Evolutionary conservation across 2,797 vertebrate species (phyloP), one percentile per base, ranked within the genome.

Genomic region (Fistularia commersonii): DNA sequence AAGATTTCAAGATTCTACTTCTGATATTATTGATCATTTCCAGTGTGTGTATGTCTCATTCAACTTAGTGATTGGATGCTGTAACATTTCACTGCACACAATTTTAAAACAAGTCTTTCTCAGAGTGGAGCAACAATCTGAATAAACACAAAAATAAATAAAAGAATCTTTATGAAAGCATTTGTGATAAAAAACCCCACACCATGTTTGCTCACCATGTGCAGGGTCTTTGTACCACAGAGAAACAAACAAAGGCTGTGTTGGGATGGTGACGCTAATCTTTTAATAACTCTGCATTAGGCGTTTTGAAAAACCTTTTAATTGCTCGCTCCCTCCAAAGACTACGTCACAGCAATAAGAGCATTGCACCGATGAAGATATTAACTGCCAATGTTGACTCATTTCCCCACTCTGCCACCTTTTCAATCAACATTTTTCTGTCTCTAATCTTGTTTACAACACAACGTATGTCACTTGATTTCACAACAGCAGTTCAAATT

Each of bases 221-320:
- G 47, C 83, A 74, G 49, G 56, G 54, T 64, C 66, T 87, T 89
- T 88, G 81, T 87, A 84, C 55, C 57, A 58, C 44, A 70, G 15
- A 48, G 64, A 68, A 82, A 81, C 81, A 84, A 86, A 86, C 82
- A 82, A 82, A 82, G 78, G 57, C 65, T 47, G 69, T 15, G 76
- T 81, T 88, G 64, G 80, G 69, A 81, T 82, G 66, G 81, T 85
- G 69, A 83, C 81, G 77, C 79, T 90, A 89, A 89, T 89, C 85
- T 86, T 84, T 84, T 89, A 90, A 89, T 88, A 87, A 83, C 81
- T 74, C 86, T 84, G 77, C 82, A 82, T 81, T 78, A 74, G 69
- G 51, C 67, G 61, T 72, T 82, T 80, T 61, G 39, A 57, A 76
- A 64, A 76, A 70, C 36, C 63, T 80, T 53, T 48, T 80, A 72